phyloP scores from a whole-genome alignment of 1,140 invertebrate species.

The Ips typographus region DNA sequence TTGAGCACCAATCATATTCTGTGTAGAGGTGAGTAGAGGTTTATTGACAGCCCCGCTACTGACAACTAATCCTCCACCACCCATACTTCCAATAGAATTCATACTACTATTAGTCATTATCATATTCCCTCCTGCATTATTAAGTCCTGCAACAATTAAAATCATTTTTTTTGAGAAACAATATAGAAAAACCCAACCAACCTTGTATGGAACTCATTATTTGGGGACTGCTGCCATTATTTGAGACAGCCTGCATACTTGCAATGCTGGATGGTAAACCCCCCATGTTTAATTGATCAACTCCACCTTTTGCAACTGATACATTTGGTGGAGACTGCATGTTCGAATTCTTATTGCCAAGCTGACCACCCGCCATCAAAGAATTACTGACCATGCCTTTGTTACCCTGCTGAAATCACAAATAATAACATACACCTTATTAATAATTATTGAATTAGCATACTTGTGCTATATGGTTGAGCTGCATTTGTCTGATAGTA shows the following conservation, averaged over 20 bases:
- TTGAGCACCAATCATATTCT: conserved; percentile 52
- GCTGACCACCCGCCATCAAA: conserved; percentile 66
- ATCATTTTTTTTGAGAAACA: conserved; percentile 42
- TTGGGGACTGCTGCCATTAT: conserved; percentile 61
- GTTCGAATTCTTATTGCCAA: conserved; percentile 78
- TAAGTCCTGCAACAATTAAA: conserved; percentile 41
- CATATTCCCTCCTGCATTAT: conserved; percentile 64
- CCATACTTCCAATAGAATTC: conserved; percentile 63
- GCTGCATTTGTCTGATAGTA: conserved; percentile 56
- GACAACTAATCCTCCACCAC: conserved; percentile 62
- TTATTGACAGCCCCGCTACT: conserved; percentile 72
- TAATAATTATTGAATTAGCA: neutral
- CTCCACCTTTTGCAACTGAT: conserved; percentile 60
- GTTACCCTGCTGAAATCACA: conserved; percentile 61
- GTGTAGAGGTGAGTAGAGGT: conserved; percentile 56
- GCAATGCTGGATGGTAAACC: conserved; percentile 63
- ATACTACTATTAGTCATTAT: conserved; percentile 71
- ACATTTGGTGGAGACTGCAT: conserved; percentile 81
- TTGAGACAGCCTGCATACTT: conserved; percentile 61
- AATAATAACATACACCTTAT: neutral
- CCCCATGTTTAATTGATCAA: conserved; percentile 60
- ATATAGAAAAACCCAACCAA: conserved; percentile 34
- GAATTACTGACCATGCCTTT: conserved; percentile 71
- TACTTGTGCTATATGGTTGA: conserved; percentile 62
- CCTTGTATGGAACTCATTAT: conserved; percentile 68